Evolutionary conservation across 1,140 invertebrate genomes (phyloP).

Genomic region (Papilio machaon): DNA sequence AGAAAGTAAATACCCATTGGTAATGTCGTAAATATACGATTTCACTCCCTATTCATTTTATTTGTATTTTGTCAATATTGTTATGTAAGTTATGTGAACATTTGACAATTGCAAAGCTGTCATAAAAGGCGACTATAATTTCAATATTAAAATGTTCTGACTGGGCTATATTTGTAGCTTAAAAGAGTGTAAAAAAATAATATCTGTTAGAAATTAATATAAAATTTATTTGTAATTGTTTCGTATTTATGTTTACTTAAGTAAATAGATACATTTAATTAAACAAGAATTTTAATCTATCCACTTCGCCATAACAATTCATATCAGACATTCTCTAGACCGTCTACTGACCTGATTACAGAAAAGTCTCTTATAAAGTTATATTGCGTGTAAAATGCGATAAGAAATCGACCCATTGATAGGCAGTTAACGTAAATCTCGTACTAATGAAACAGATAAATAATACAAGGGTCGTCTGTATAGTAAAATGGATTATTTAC

Average conservation of each 20-base stretch:
- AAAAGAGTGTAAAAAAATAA: too few species aligned
- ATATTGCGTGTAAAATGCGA: constrained; percentile 37
- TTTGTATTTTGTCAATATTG: too few species aligned
- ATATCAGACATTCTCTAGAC: constrained; percentile 13
- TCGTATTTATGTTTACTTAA: neutral
- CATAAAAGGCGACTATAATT: neutral
- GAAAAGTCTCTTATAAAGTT: constrained; percentile 30
- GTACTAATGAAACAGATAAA: constrained; percentile 33
- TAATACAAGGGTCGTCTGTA: constrained; percentile 22
- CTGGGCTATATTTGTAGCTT: too few species aligned
- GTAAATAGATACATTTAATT: constrained; percentile 1
- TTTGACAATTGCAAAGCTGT: too few species aligned
- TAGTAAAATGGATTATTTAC: constrained; percentile 38
- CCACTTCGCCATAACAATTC: neutral
- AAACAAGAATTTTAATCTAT: constrained; percentile 20
- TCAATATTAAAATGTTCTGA: too few species aligned
- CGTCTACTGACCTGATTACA: constrained; percentile 27
- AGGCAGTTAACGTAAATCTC: constrained; percentile 37
- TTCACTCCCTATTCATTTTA: too few species aligned
- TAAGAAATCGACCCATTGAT: constrained; percentile 36
- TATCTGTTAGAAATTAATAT: too few species aligned
- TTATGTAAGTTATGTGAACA: too few species aligned
- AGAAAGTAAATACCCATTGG: too few species aligned
- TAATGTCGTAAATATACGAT: too few species aligned
- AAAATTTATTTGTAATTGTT: too few species aligned